phyloP scores from a whole-genome alignment of 2,113 vertebrate species.

The Deroptyus accipitrinus region DNA sequence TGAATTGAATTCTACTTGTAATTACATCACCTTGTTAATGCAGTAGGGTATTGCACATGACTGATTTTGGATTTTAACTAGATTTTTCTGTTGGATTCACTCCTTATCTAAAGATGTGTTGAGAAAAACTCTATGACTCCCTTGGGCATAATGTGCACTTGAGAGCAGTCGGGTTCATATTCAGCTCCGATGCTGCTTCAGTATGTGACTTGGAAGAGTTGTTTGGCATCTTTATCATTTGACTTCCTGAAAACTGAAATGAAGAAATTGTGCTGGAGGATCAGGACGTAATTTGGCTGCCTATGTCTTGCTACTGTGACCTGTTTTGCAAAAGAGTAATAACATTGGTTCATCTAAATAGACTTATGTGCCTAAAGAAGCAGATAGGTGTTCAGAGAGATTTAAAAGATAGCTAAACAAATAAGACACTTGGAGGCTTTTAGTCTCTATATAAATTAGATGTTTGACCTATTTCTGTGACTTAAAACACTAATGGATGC shows the following conservation, averaged over 20 bases:
- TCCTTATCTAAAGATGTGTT: background rate
- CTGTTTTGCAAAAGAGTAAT: background rate
- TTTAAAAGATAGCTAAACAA: background rate
- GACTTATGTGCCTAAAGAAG: background rate
- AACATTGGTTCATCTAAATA: background rate
- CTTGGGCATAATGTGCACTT: background rate
- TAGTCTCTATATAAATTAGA: background rate
- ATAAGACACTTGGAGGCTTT: background rate
- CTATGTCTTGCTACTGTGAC: background rate
- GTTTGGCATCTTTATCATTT: background rate
- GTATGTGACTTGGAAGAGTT: background rate
- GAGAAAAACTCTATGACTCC: background rate
- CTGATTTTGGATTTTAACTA: background rate
- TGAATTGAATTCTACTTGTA: background rate
- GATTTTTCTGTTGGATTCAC: background rate
- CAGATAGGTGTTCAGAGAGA: background rate
- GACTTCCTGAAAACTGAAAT: background rate
- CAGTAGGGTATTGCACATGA: background rate
- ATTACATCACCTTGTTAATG: background rate
- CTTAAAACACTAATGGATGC: background rate
- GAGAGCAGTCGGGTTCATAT: background rate
- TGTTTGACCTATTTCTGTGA: background rate
- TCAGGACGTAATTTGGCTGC: background rate
- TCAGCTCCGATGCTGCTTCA: background rate
- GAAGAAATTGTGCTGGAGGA: background rate